These are phyloP conservation scores for Rhinogobio ventralis DNA, from an alignment of 2,797 vertebrate genomes.

Conservation along the genomic window DNA sequence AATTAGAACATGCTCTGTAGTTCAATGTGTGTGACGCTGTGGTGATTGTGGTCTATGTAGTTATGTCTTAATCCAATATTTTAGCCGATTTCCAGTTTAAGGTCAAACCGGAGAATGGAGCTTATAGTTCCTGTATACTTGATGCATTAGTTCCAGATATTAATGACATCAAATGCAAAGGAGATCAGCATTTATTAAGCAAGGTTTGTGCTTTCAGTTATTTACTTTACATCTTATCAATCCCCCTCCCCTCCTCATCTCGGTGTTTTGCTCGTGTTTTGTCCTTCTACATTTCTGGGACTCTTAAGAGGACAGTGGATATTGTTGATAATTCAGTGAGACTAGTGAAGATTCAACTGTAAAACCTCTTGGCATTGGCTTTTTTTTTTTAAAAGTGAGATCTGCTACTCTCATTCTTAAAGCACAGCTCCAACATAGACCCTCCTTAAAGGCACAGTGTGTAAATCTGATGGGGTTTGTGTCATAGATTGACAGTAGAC, in stretches of 20 bases:
- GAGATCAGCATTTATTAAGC: constrained; percentile 69
- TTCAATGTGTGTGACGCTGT: constrained; percentile 62
- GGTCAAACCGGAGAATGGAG: constrained; percentile 67
- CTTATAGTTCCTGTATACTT: constrained; percentile 71
- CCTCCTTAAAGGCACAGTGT: constrained; percentile 52
- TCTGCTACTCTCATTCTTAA: constrained; percentile 13
- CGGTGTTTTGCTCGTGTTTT: constrained; percentile 66
- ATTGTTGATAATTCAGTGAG: constrained; percentile 45
- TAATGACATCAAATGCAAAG: constrained; percentile 69
- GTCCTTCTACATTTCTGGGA: constrained; percentile 60
- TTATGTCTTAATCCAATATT: constrained; percentile 69
- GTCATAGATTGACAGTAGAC: constrained; percentile 42
- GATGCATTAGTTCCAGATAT: constrained; percentile 70
- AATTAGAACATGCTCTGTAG: constrained; percentile 58
- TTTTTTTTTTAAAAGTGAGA: constrained; percentile 1
- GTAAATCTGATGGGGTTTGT: constrained; percentile 47
- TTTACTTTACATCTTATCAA: constrained; percentile 69
- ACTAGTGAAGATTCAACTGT: constrained; percentile 42
- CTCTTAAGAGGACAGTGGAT: constrained; percentile 53
- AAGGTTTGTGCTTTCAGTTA: constrained; percentile 72
- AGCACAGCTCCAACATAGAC: constrained; percentile 54
- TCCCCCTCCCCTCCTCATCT: constrained; percentile 68
- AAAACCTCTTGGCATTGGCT: constrained; percentile 38
- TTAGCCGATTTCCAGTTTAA: constrained; percentile 70
- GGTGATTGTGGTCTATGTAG: constrained; percentile 65